Base-by-base conservation (phyloP, 2,113 vertebrate species). In the Orthonyx spaldingii region DNA sequence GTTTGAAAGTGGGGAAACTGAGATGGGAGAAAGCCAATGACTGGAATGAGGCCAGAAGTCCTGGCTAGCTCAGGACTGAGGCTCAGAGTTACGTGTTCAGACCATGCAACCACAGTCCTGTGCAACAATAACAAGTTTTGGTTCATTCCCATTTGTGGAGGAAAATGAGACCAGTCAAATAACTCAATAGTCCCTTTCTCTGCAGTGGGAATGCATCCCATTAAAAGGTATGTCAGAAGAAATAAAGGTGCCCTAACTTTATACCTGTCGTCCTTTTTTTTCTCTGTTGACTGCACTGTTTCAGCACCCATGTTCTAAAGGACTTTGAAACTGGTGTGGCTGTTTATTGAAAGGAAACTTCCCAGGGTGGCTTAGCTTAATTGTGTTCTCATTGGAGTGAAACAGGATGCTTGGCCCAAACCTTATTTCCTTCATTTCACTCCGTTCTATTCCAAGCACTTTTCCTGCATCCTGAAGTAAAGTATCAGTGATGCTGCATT, bases 361-460 rank as follows among this genome's bases (percentile, higher is more conserved):
- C 88, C 90, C 49, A 83, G 91, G 68, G 93, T 79, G 88, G 76
- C 71, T 76, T 47, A 57, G 64, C 68, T 59, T 64, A 92, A 95
- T 92, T 95, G 91, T 92, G 93, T 96, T 97, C 96, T 95, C 84
- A 20, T 74, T 93, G 87, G 90, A 93, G 42, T 77, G 68, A 87
- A 98, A 98, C 97, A 98, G 97, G 98, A 98, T 98, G 97, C 87
- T 92, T 97, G 91, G 96, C 96, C 94, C 97, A 89, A 97, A 97
- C 87, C 93, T 57, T 68, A 95, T 98, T 98, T 98, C 98, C 98
- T 98, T 97, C 97, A 98, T 98, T 98, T 96, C 93, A 90, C 94
- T 95, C 97, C 76, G 91, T 97, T 98, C 97, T 97, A 97, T 96
- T 97, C 95, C 96, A 97, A 98, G 97, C 94, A 71, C 97, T 93